phyloP scores from a whole-genome alignment of 2,888 invertebrate species.

The Molanna angustata region DNA sequence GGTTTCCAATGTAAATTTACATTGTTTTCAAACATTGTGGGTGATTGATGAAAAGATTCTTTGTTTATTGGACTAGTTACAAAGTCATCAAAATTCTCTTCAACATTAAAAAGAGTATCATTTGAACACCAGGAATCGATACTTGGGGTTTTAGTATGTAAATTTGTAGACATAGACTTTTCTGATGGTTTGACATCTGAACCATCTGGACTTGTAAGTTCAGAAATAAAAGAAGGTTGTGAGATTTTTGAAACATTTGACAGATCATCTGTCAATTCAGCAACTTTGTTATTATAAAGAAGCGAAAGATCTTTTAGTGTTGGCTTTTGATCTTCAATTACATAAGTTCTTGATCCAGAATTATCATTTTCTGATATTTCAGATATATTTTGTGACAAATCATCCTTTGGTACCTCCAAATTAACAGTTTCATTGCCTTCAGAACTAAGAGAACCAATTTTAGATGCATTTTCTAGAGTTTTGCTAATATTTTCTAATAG shows the following conservation, averaged over 20 bases:
- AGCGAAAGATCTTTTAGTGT: slow-evolving; percentile 12
- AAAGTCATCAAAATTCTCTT: slow-evolving; percentile 55
- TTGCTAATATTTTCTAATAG: slow-evolving; percentile 27
- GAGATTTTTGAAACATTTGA: slow-evolving; percentile 52
- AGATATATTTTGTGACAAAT: slow-evolving; percentile 19
- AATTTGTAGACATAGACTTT: slow-evolving; percentile 24
- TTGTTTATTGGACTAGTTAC: slow-evolving; percentile 10
- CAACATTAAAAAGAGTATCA: slow-evolving; percentile 62
- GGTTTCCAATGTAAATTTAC: slow-evolving; percentile 9
- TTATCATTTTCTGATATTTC: slow-evolving; percentile 8
- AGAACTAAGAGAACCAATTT: slow-evolving; percentile 22
- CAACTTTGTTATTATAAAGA: slow-evolving; percentile 21
- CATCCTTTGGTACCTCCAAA: slow-evolving; percentile 12
- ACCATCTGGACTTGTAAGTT: slow-evolving; percentile 51
- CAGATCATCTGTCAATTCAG: slow-evolving; percentile 39
- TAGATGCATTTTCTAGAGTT: slow-evolving; percentile 29
- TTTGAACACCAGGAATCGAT: slow-evolving; percentile 65
- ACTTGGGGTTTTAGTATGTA: slow-evolving; percentile 54
- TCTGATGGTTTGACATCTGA: slow-evolving; percentile 38
- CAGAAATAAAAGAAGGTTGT: slow-evolving; percentile 50
- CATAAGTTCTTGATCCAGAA: slow-evolving; percentile 27
- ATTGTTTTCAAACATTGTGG: background rate
- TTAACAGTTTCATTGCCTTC: slow-evolving; percentile 15
- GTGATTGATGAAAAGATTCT: slow-evolving; percentile 4
- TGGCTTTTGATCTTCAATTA: slow-evolving; percentile 22